These are phyloP conservation scores for Anser cygnoides DNA, from an alignment of 2,113 vertebrate species.

Conservation along the genomic window DNA sequence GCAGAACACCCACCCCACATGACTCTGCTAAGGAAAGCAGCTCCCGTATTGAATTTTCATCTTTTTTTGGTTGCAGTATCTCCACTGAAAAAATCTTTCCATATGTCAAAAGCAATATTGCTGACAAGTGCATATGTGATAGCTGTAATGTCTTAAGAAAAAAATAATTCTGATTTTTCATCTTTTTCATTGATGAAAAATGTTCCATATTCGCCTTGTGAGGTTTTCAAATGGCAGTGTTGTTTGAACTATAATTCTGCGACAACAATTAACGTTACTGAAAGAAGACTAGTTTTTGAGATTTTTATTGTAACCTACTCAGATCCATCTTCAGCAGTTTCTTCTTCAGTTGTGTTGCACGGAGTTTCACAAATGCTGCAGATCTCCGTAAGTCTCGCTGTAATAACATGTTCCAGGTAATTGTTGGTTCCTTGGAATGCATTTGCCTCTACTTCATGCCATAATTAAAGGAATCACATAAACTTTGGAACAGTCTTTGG, in stretches of 20 bases:
- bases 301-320: slow-evolving; percentile 18
- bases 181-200: background rate
- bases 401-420: slow-evolving; percentile 76
- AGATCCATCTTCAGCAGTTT: slow-evolving; percentile 30
- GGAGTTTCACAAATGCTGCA: slow-evolving; percentile 63
- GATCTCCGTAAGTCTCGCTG: slow-evolving; percentile 56
- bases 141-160: background rate
- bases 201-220: background rate
- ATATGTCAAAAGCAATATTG: background rate
- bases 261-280: background rate
- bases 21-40: background rate
- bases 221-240: background rate
- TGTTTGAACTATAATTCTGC: background rate
- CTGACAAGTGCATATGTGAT: background rate
- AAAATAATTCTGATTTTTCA: background rate
- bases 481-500: slow-evolving; percentile 64
- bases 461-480: slow-evolving; percentile 79
- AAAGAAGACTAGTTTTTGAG: background rate
- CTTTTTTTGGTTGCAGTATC: background rate
- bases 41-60: background rate
- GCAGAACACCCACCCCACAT: background rate
- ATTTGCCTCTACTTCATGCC: slow-evolving; percentile 71
- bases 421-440: slow-evolving; percentile 72
- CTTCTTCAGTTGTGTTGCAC: slow-evolving; percentile 40
- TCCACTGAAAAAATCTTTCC: background rate